Evolutionary conservation across 37 sponge, comb jelly and placozoan genomes (phyloP).

Genomic region (Eunapius fragilis): DNA sequence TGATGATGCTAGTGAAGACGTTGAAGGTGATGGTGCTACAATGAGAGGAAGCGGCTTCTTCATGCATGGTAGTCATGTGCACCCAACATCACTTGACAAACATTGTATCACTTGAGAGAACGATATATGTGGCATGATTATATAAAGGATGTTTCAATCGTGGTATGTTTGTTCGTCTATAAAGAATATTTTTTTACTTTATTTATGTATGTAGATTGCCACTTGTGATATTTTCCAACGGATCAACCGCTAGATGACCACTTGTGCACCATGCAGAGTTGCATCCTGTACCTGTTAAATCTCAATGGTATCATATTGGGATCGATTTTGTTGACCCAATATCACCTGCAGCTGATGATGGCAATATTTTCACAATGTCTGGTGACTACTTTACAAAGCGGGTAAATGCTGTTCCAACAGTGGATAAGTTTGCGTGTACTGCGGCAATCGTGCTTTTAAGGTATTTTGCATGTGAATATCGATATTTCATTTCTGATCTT

Average conservation of each 20-base stretch:
- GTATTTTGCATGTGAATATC: slow-evolving; percentile 5
- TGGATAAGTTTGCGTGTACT: slow-evolving; percentile 40
- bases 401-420: slow-evolving; percentile 50
- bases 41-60: not conserved
- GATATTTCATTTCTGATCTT: slow-evolving; percentile 24
- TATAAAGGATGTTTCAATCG: not conserved
- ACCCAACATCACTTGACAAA: slow-evolving; percentile 1
- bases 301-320: slow-evolving; percentile 68
- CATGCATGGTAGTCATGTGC: not conserved
- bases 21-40: too few species aligned
- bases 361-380: slow-evolving; percentile 59
- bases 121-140: not conserved
- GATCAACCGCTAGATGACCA: slow-evolving; percentile 53
- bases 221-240: slow-evolving; percentile 65
- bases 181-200: not conserved
- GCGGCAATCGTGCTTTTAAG: slow-evolving; percentile 57
- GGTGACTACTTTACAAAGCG: slow-evolving; percentile 83
- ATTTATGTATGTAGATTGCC: slow-evolving; percentile 14
- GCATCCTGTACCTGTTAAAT: slow-evolving; percentile 51
- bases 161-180: not conserved
- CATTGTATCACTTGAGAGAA: not conserved
- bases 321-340: slow-evolving; percentile 75
- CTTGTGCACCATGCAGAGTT: slow-evolving; percentile 49
- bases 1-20: too few species aligned
- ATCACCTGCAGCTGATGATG: slow-evolving; percentile 25